Evolutionary conservation across 2,888 invertebrate species (phyloP), one percentile per base, ranked within the genome.

Genomic region (Odontocolon sp.): DNA sequence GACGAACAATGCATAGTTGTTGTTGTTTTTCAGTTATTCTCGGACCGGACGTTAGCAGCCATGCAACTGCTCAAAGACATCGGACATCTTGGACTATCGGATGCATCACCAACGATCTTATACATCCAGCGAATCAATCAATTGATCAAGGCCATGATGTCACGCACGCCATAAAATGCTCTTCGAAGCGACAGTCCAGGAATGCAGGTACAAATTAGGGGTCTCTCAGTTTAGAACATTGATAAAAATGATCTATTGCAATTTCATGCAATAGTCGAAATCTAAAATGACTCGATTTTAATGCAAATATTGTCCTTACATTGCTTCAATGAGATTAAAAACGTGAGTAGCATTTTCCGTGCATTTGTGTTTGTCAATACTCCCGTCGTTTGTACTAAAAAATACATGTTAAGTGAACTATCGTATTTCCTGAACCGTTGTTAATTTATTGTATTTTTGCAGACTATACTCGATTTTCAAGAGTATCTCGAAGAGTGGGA

Each of bases 101-200:
- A 78, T 59, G 57, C 26, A 9, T 42, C 64, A 28, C 3, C 73
- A n/a, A 73, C 73, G 4, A 68, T 33, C 1, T 9, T 14, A 8
- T 79, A 76, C 38, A 73, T 76, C 4, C 16, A 61, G 5, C 36
- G 74, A 3, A 3, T 73, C 3, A 26, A 75, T 40, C 18, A 71
- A 9, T 2, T 78, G 1, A 68, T 78, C 1, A 5, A 11, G 18
- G 71, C 78, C 8, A 67, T 75, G 67, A 67, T 64, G 31, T 74
- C 75, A 0, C 63, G 78, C 3, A 2, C 8, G 9, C 45, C 45
- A 18, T 21, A 9, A 1, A 40, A 52, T 47, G 72, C 76, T 6
- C 56, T 79, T 4, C 26, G 56, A 45, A 3, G 40, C 6, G 47
- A 63, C 16, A 57, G 3, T 28, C 5, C 21, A 3, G 1, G 0